Evolutionary conservation across 2,888 invertebrate species (phyloP).

Genomic region (Electrophaes corylata): DNA sequence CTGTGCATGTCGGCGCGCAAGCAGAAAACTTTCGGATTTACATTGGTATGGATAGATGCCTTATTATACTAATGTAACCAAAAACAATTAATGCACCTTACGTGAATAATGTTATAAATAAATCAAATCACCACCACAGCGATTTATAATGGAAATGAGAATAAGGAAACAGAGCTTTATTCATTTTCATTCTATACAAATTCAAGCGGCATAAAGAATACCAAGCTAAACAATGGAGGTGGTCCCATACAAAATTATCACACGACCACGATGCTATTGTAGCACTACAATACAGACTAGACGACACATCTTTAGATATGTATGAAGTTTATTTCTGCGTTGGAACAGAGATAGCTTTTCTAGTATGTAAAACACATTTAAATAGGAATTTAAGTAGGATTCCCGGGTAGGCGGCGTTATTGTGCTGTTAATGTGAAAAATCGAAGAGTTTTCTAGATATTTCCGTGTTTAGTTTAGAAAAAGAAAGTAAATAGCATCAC

Average conservation of each 20-base stretch:
- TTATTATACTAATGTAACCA: not conserved
- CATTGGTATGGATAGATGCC: too few relatives aligned
- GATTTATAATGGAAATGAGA: constrained; percentile 51
- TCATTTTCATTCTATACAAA: constrained; percentile 64
- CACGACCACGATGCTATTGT: constrained; percentile 55
- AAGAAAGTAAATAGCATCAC: too few relatives aligned
- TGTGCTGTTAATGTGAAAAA: constrained; percentile 19
- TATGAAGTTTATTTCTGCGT: constrained; percentile 56
- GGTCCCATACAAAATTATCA: constrained; percentile 60
- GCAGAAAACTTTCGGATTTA: too few relatives aligned
- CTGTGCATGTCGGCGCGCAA: too few relatives aligned
- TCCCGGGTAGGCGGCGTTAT: constrained; percentile 32
- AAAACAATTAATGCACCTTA: not conserved
- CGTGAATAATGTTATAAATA: constrained; percentile 15
- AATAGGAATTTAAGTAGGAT: constrained; percentile 60
- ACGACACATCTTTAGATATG: constrained; percentile 49
- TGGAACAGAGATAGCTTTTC: constrained; percentile 54
- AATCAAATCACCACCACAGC: constrained; percentile 24
- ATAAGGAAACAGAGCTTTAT: constrained; percentile 58
- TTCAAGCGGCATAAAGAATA: constrained; percentile 53
- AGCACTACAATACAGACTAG: constrained; percentile 30
- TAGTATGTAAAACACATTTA: constrained; percentile 70
- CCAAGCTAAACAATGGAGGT: constrained; percentile 63
- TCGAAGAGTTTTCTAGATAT: not conserved
- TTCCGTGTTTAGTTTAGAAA: constrained; percentile 2